A percentile compares a stretch with the other conserved stretches of the same genome.
Evolutionary conservation across 30 jellyfish, hydroid and myxozoan species (phyloP).

Genomic region (Aurelia sp.): DNA sequence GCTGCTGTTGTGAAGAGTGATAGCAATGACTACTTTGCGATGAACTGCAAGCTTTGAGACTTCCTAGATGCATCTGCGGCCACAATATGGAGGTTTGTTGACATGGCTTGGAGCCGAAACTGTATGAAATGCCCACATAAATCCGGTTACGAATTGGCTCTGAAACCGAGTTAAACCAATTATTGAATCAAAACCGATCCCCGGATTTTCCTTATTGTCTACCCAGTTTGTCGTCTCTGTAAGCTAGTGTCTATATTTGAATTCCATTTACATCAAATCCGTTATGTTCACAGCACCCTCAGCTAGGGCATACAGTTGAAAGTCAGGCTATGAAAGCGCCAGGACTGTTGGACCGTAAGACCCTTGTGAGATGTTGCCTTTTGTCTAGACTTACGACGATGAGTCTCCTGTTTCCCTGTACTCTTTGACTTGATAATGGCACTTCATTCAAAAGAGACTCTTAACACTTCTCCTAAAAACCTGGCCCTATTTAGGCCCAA

Average conservation of each 20-base stretch:
- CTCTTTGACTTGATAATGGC: too few species aligned
- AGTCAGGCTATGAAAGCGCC: constrained; percentile 1
- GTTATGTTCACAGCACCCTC: constrained; percentile 67
- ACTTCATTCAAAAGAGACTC: too few species aligned
- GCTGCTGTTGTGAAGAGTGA: constrained; percentile 5
- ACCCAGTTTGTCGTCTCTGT: constrained; percentile 69
- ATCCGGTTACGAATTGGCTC: constrained; percentile 75
- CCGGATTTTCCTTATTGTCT: constrained; percentile 80
- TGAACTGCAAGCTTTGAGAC: background rate
- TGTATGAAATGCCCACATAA: constrained; percentile 10
- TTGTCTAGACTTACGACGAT: too few species aligned
- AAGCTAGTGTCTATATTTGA: constrained; percentile 68
- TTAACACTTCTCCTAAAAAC: too few species aligned
- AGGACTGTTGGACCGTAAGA: background rate
- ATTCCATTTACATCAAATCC: constrained; percentile 71
- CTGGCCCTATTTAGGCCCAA: too few species aligned
- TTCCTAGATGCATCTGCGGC: constrained; percentile 19
- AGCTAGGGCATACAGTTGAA: constrained; percentile 39
- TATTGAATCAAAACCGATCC: constrained; percentile 77
- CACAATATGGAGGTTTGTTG: constrained; percentile 7
- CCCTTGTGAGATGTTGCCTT: background rate
- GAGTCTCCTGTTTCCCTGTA: too few species aligned
- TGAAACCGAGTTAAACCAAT: constrained; percentile 76
- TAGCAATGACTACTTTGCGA: background rate
- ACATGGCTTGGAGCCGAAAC: constrained; percentile 50